These are phyloP conservation scores for Neodiprion pinetum DNA, from an alignment of 1,140 invertebrate species.

Conservation along the genomic window DNA sequence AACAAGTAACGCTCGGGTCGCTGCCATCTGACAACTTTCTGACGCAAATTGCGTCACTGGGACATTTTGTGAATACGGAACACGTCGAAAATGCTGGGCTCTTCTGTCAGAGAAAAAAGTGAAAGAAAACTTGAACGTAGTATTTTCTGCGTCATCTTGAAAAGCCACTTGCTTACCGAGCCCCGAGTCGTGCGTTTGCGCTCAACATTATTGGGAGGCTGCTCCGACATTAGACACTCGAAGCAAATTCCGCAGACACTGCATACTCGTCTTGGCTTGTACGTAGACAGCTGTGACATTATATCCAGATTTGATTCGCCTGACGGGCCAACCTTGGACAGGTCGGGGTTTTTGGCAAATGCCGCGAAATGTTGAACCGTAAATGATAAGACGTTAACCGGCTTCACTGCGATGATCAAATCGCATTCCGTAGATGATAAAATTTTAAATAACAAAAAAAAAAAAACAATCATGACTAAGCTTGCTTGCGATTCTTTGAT, in stretches of 20 bases:
- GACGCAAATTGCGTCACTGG: neutral
- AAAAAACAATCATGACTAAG: neutral
- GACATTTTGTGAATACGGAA: neutral
- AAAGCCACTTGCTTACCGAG: neutral
- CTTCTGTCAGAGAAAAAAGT: neutral
- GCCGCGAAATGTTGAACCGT: slow-evolving; percentile 67
- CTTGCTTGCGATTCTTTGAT: neutral
- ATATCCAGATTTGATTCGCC: neutral
- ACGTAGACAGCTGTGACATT: neutral
- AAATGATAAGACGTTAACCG: slow-evolving; percentile 65
- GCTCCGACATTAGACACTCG: neutral
- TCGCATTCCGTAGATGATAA: neutral
- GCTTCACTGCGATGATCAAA: slow-evolving; percentile 55
- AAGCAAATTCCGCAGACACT: neutral
- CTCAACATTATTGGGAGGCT: neutral
- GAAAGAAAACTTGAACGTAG: no score
- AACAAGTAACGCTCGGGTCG: neutral
- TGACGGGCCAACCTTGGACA: neutral
- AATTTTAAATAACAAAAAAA: neutral
- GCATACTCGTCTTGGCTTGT: neutral
- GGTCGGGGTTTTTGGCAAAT: slow-evolving; percentile 55
- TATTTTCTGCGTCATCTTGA: no score
- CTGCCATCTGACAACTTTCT: neutral
- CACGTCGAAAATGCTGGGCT: neutral
- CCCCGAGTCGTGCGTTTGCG: neutral